A percentile compares a stretch with the other conserved stretches of the same genome.
Evolutionary conservation across 2,113 vertebrate species (phyloP).

Genomic region (Callionymus lyra): DNA sequence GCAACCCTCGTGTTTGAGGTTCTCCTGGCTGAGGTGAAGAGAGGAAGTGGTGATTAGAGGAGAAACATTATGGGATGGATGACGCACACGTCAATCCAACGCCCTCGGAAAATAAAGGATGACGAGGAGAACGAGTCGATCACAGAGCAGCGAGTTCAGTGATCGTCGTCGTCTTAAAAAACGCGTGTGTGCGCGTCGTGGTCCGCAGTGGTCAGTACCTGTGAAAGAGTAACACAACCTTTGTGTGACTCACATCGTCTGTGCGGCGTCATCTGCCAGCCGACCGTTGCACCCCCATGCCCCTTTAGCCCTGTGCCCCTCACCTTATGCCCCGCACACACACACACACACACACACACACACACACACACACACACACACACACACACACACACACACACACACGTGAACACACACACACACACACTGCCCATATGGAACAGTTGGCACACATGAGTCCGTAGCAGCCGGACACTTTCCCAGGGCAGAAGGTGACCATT

Average conservation of each 20-base stretch:
- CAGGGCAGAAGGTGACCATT: slow-evolving; percentile 72
- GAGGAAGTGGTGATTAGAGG: too few relatives aligned
- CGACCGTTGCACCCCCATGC: slow-evolving; percentile 20
- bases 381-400: slow-evolving; percentile 50
- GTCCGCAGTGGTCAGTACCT: too few relatives aligned
- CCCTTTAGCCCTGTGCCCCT: slow-evolving; percentile 57
- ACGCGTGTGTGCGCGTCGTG: too few relatives aligned
- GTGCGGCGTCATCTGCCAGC: too few relatives aligned
- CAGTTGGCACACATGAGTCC: slow-evolving; percentile 66
- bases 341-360: slow-evolving; percentile 50
- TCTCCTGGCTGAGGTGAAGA: slow-evolving; percentile 25
- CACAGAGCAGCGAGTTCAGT: too few relatives aligned
- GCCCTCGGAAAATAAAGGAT: too few relatives aligned
- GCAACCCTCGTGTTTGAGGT: slow-evolving; percentile 7
- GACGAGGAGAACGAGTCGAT: too few relatives aligned
- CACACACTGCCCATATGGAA: slow-evolving; percentile 69
- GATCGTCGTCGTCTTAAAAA: too few relatives aligned
- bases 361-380: slow-evolving; percentile 44
- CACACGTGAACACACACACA: slow-evolving; percentile 49
- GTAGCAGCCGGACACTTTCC: slow-evolving; percentile 69
- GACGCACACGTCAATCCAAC: too few relatives aligned
- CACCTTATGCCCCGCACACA: slow-evolving; percentile 69
- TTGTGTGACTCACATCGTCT: too few relatives aligned
- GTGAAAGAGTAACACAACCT: slow-evolving; percentile 37
- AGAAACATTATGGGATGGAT: too few relatives aligned